Evolutionary conservation across 2,888 invertebrate genomes (phyloP).

Genomic region (Tachina grossa): DNA sequence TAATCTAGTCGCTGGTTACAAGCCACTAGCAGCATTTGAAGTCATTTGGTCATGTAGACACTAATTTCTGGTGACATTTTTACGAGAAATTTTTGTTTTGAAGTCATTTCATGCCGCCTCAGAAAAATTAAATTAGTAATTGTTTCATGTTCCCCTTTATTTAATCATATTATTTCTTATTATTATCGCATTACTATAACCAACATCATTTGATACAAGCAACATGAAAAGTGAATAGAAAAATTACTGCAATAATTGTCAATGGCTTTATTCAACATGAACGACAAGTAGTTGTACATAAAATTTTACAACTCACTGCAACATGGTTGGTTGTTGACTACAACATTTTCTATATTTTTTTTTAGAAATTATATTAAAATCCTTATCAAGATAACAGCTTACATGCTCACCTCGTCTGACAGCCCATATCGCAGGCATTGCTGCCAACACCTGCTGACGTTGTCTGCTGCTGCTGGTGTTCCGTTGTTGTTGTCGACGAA

Average conservation of each 20-base stretch:
- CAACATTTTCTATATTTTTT: slow-evolving; percentile 10
- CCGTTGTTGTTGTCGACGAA: slow-evolving; percentile 70
- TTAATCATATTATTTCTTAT: background rate
- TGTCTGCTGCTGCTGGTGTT: slow-evolving; percentile 57
- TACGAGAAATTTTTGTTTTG: no score
- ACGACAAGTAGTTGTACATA: slow-evolving; percentile 23
- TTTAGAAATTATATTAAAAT: slow-evolving; percentile 9
- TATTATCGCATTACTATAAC: background rate
- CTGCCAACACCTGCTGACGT: slow-evolving; percentile 70
- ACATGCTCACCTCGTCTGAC: slow-evolving; percentile 91
- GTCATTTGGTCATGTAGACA: no score
- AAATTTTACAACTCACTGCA: slow-evolving; percentile 42
- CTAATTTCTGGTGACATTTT: no score
- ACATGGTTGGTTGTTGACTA: background rate
- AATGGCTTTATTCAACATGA: slow-evolving; percentile 20
- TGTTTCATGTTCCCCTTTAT: background rate
- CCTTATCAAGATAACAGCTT: background rate
- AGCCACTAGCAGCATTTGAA: no score
- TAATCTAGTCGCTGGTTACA: no score
- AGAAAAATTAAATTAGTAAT: no score
- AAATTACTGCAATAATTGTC: slow-evolving; percentile 24
- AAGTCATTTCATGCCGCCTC: no score
- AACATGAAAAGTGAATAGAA: background rate
- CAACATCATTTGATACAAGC: background rate
- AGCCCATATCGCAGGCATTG: slow-evolving; percentile 89